A percentile compares a stretch with the other conserved stretches of the same genome.
Conservation (phyloP, 1,140 invertebrate genomes). For the Rhysida immarginata region DNA sequence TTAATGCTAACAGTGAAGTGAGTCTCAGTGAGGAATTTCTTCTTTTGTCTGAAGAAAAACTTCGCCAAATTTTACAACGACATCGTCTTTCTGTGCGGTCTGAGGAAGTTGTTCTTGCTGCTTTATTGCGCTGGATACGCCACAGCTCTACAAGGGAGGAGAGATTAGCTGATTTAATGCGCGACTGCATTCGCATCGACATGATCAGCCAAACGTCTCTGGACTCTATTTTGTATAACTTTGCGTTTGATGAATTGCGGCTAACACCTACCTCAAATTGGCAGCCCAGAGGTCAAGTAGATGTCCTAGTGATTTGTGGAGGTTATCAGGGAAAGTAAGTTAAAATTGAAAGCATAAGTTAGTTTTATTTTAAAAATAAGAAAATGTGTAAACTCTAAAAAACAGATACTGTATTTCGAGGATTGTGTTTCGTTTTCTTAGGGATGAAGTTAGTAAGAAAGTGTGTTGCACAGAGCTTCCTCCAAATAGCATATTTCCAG, state of each 20-base stretch:
- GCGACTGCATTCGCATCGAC: slow-evolving; percentile 1
- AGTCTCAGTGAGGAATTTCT: slow-evolving; percentile 1
- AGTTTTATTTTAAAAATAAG: too few relatives aligned
- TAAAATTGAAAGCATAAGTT: too few relatives aligned
- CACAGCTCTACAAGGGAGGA: neutral
- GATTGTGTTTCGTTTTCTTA: neutral
- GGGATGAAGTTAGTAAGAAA: slow-evolving; percentile 4
- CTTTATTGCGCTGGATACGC: neutral
- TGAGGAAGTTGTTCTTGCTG: neutral
- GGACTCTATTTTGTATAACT: neutral
- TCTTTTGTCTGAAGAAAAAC: neutral
- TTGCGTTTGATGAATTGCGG: neutral
- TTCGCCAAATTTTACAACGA: neutral
- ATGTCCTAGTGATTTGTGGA: slow-evolving; percentile 1
- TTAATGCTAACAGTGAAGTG: slow-evolving; percentile 4
- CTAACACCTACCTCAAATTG: neutral
- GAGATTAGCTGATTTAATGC: neutral
- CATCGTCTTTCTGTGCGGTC: neutral
- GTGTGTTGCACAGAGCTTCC: slow-evolving; percentile 2
- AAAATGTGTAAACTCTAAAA: too few relatives aligned
- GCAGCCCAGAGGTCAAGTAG: slow-evolving; percentile 1
- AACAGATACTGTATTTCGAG: too few relatives aligned
- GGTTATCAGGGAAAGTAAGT: slow-evolving; percentile 7
- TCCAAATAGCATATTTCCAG: neutral
- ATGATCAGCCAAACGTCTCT: neutral